Evolutionary conservation across 1,140 invertebrate species (phyloP), one percentile per base, ranked within the genome.

Genomic region (Micrasema minimum): DNA sequence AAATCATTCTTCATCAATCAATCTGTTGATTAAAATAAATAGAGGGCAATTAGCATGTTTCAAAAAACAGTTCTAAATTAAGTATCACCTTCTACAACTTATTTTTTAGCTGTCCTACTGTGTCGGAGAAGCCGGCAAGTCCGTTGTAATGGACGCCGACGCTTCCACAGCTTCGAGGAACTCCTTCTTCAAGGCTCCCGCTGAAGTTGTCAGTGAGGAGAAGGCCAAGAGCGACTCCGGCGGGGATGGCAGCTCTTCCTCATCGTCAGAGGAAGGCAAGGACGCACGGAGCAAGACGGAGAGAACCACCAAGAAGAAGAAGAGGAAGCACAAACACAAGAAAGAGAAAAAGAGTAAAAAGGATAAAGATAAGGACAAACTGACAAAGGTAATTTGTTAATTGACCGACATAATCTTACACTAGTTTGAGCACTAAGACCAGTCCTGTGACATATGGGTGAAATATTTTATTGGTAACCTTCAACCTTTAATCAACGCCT

Each of bases 121-220:
- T 74, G 92, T 95, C 23, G 96, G 96, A 2, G 91, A 93, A 78
- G 86, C 90, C 6, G 93, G 93, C 12, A 90, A 89, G 57, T 78
- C 81, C 0, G 79, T 81, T 7, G 78, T 81, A 5, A 45, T 81
- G 10, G 82, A 82, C 2, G 43, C 66, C 9, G 69, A 78, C 1
- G 76, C 71, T 57, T 14, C 48, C 50, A n/a, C 48, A 45, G n/a
- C 43, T 4, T 9, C 55, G 7, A 38, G 55, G 5, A n/a, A 18
- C 22, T 55, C 35, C 31, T 65, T 69, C 20, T 43, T 66, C 18
- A 50, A 80, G 26, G 77, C 48, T 10, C 37, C 41, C 11, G 7
- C 55, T 10, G 50, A 67, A 20, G 35, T 43, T 31, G 6, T 41
- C 38, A 16, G 20, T 14, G 53, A 61, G 23, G 66, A 69, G 41